Evolutionary conservation across 2,113 vertebrate genomes (phyloP), one percentile per base, ranked within the genome.

Genomic region (Stegostoma tigrinum): DNA sequence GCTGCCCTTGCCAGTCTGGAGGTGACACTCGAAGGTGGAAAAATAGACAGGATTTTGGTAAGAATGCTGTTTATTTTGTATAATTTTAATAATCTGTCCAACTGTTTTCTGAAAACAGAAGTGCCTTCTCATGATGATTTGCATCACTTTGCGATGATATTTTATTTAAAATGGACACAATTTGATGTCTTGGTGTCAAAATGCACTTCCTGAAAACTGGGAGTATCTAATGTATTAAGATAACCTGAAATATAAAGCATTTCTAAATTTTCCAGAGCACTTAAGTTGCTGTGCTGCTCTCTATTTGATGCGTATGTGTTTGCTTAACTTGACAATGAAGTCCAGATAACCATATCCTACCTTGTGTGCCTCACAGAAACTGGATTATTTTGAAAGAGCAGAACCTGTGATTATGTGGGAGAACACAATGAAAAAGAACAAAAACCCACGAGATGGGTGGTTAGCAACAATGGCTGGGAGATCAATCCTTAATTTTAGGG

Each of bases 1-100:
- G 99, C 99, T 0, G 99, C 99, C 0, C 98, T 99, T 86, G 98
- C 98, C 85, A 98, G 99, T 96, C 96, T 99, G 96, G 99, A 99
- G 97, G 98, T 98, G 96, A 98, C 98, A 0, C 97, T 99, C 2
- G 98, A 99, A 97, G 98, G 98, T 4, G 97, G 98, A 96, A 98
- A 97, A 94, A 61, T 97, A 0, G 98, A 98, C 96, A 98, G 96
- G 75, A 96, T 98, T 96, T 98, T 99, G 98, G 99, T 99, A 98
- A 15, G 97, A 30, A 95, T 0, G 55, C n/a, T 68, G 6, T 17
- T 83, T 64, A 64, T n/a, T 5, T 66, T 38, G n/a, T n/a, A 27
- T 34, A 30, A 89, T 19, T 38, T 5, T 66, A 21, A 38, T 61
- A 34, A 5, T 14, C 2, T 83, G 19, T 83, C 27, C 52, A 3